These are phyloP conservation scores for Noturus placidus DNA, from an alignment of 2,113 vertebrate species.

Conservation along the genomic window DNA sequence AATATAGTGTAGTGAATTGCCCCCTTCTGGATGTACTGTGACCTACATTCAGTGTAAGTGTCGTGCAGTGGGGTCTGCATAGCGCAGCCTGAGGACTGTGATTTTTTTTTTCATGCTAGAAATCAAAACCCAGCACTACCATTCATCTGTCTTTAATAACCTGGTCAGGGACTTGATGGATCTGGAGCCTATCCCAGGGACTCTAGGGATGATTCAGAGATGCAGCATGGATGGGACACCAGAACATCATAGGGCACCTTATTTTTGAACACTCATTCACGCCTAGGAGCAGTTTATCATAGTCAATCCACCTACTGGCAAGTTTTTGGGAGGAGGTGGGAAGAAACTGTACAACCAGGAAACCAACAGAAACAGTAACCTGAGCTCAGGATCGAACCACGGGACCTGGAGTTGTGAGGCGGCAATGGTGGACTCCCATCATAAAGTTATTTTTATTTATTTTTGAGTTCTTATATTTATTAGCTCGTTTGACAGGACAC, in stretches of 20 bases:
- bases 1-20: background rate
- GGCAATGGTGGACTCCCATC: background rate
- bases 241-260: background rate
- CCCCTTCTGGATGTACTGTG: constrained; percentile 14
- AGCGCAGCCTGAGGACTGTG: background rate
- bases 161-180: background rate
- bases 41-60: background rate
- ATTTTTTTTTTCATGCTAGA: background rate
- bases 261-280: background rate
- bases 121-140: background rate
- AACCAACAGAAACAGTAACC: background rate
- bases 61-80: background rate
- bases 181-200: background rate
- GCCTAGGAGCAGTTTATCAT: background rate
- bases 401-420: background rate
- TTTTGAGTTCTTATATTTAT: background rate
- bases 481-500: background rate
- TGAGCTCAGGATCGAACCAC: background rate
- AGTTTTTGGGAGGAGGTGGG: background rate
- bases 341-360: background rate
- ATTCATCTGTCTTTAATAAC: background rate
- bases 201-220: background rate
- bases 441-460: background rate
- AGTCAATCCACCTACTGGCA: background rate
- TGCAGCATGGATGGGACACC: background rate